phyloP scores from a whole-genome alignment of 2,113 vertebrate genomes.

The Nicator chloris region DNA sequence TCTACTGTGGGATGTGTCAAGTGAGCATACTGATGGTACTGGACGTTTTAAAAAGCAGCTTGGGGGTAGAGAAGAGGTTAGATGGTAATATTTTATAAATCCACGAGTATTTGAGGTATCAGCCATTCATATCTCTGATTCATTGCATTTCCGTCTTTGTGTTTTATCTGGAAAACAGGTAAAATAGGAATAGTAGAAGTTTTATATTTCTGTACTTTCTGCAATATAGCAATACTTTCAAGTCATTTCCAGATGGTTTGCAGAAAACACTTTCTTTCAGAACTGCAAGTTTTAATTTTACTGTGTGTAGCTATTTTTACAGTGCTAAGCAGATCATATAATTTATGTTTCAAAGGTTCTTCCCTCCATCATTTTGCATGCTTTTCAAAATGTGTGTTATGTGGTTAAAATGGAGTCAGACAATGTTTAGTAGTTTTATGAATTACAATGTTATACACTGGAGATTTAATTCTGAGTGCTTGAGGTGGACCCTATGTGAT shows the following conservation, averaged over 20 bases:
- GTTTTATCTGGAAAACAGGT: background rate
- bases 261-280: background rate
- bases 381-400: background rate
- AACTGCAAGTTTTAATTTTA: background rate
- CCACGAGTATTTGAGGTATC: background rate
- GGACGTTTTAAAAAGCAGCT: background rate
- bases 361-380: background rate
- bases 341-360: background rate
- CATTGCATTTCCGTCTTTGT: background rate
- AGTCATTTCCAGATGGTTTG: background rate
- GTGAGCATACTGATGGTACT: background rate
- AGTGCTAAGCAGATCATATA: background rate
- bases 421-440: background rate
- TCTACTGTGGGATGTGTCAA: background rate
- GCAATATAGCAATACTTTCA: background rate
- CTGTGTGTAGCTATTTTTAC: background rate
- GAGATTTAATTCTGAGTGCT: background rate
- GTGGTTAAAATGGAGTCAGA: background rate
- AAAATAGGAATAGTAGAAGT: background rate
- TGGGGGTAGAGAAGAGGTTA: background rate
- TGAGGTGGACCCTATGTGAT: background rate
- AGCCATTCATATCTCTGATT: background rate
- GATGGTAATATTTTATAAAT: background rate
- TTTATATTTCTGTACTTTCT: background rate
- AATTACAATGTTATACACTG: background rate